These are phyloP conservation scores for Druon quercuslanigerum DNA, from an alignment of 1,140 invertebrate species.

Conservation along the genomic window DNA sequence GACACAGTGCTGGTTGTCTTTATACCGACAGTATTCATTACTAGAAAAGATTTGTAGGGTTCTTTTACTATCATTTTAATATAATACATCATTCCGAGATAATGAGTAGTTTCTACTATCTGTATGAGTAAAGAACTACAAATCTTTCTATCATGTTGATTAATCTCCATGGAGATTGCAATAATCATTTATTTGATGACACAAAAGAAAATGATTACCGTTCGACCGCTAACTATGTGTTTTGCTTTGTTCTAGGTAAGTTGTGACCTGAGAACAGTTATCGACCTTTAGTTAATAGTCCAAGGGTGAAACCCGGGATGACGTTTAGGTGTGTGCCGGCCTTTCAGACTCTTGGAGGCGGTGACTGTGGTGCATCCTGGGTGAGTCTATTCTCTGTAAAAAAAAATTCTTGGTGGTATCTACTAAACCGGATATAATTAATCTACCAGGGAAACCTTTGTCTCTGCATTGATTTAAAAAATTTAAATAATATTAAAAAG, in stretches of 20 bases:
- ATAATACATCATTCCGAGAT: background rate
- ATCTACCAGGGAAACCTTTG: no score
- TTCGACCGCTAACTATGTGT: slow-evolving; percentile 72
- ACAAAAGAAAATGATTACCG: background rate
- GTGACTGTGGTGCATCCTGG: slow-evolving; percentile 81
- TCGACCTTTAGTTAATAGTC: slow-evolving; percentile 61
- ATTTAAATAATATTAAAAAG: no score
- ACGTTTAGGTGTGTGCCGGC: slow-evolving; percentile 79
- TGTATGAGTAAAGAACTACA: background rate
- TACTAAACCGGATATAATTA: background rate
- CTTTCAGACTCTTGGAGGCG: slow-evolving; percentile 79
- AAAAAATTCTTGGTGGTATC: background rate
- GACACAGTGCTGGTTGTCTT: background rate
- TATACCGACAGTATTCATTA: background rate
- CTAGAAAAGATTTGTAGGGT: background rate
- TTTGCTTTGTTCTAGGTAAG: slow-evolving; percentile 76
- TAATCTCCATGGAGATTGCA: no score
- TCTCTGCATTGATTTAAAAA: no score
- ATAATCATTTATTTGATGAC: background rate
- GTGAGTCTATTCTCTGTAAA: slow-evolving; percentile 73
- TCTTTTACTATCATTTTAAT: background rate
- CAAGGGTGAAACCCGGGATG: slow-evolving; percentile 63
- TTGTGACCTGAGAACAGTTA: slow-evolving; percentile 68
- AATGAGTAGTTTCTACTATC: background rate
- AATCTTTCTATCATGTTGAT: background rate